A percentile compares a stretch with the other conserved stretches of the same genome.
Conservation (phyloP, 2,888 invertebrate species). For the Agrilus biguttatus region DNA sequence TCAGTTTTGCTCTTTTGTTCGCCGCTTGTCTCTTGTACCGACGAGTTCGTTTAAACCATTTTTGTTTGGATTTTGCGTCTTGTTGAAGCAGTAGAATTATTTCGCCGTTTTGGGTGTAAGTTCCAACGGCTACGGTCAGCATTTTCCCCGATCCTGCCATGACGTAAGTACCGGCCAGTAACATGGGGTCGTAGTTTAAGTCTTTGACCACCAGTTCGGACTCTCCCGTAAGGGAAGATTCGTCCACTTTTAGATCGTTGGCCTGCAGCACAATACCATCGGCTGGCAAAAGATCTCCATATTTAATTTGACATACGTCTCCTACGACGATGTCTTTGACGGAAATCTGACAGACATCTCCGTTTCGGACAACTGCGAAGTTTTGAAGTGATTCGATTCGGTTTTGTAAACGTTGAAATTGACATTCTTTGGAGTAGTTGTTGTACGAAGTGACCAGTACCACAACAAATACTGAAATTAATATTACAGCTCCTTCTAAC, state of each 20-base stretch:
- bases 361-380: constrained; percentile 89
- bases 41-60: constrained; percentile 23
- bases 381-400: constrained; percentile 99
- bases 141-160: constrained; percentile 99
- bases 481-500: constrained; percentile 99
- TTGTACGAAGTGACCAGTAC: constrained; percentile 99
- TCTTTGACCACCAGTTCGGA: constrained; percentile 99
- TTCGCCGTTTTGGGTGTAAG: constrained; percentile 98
- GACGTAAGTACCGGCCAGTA: constrained; percentile 96
- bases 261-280: constrained; percentile 96
- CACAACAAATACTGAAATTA: constrained; percentile 97
- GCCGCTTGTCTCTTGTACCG: constrained; percentile 10
- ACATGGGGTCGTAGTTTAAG: constrained; percentile 85
- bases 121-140: constrained; percentile 94
- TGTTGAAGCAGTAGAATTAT: constrained; percentile 97
- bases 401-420: constrained; percentile 94
- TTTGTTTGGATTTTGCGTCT: constrained; percentile 49
- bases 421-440: constrained; percentile 99
- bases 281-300: constrained; percentile 95
- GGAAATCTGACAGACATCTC: constrained; percentile 84
- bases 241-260: constrained; percentile 97
- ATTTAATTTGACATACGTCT: constrained; percentile 95
- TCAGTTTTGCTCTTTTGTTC: too few species aligned
- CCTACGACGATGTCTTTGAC: constrained; percentile 97
- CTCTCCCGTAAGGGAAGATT: constrained; percentile 97